Base-by-base conservation (phyloP, 2,888 invertebrate genomes). In the Siphlonurus alternatus region DNA sequence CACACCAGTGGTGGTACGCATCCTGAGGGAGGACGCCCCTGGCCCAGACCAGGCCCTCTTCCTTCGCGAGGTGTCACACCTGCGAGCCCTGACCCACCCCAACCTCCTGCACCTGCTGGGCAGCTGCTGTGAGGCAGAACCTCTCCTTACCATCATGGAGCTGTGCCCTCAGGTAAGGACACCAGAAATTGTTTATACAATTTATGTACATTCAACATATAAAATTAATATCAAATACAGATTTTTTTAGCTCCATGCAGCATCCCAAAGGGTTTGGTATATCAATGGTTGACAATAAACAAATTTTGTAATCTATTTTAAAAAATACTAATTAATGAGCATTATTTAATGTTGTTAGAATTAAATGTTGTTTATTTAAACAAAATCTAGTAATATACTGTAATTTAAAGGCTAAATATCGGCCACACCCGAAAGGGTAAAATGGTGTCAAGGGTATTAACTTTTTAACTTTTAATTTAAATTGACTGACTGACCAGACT, bases 131-230 rank as follows among this genome's bases (percentile, higher is more conserved):
- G 86, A 88, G 71, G 85, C 87, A 18, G 85, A 87, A 69, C 92
- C 93, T 0, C 87, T 88, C 76, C 79, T 93, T 53, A 75, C 90
- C 63, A 78, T 92, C 61, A 84, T 90, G 71, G 91, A 92, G 75
- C 81, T 84, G 62, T 88, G 87, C 73, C 78, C 85, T 60, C 79
- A 80, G 77, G 85, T 84, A 72, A 71, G 72, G 70, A 24, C 24
- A 18, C 19, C 25, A 63, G n/a, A n/a, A n/a, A n/a, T n/a, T n/a
- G n/a, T n/a, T n/a, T n/a, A n/a, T 24, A 15, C 25, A 20, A 2
- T 23, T 62, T 62, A 51, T 10, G 23, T 53, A 18, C 10, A 59
- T 2, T 1, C n/a, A n/a, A 54, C 20, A 1, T 62, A 25, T 25
- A 23, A 60, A 22, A 15, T 62, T 62, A 15, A 62, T 23, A 24